phyloP scores from a whole-genome alignment of 2,113 vertebrate genomes.

The Salvator merianae region DNA sequence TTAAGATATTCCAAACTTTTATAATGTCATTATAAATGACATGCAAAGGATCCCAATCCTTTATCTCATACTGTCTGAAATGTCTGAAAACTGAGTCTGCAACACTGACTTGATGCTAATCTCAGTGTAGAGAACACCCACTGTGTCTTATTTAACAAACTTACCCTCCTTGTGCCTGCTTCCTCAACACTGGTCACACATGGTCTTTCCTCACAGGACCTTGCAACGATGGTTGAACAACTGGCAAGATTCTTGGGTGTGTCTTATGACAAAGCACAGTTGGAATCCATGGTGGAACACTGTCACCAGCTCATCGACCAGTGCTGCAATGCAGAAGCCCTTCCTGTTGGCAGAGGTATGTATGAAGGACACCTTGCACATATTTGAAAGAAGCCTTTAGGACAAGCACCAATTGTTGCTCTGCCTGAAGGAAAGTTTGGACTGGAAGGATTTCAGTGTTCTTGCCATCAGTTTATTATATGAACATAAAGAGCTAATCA shows the following conservation, averaged over 20 bases:
- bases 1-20: no score
- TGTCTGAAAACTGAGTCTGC: not conserved
- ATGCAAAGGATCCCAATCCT: not conserved
- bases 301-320: constrained; percentile 97
- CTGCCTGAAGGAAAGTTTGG: not conserved
- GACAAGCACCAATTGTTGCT: not conserved
- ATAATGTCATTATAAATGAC: not conserved
- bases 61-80: not conserved
- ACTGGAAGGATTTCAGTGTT: no score
- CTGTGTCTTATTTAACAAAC: not conserved
- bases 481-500: not conserved
- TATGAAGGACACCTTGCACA: not conserved
- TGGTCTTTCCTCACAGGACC: constrained; percentile 79
- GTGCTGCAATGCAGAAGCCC: constrained; percentile 92
- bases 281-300: constrained; percentile 90
- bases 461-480: not conserved
- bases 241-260: constrained; percentile 91
- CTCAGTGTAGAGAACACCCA: not conserved
- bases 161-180: not conserved
- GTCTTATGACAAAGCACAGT: constrained; percentile 92
- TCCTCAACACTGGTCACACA: not conserved
- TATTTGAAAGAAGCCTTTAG: not conserved
- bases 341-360: constrained; percentile 91
- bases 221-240: constrained; percentile 88
- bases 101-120: not conserved